Evolutionary conservation across 2,113 vertebrate genomes (phyloP).

Genomic region (Neomonachus schauinslandi): DNA sequence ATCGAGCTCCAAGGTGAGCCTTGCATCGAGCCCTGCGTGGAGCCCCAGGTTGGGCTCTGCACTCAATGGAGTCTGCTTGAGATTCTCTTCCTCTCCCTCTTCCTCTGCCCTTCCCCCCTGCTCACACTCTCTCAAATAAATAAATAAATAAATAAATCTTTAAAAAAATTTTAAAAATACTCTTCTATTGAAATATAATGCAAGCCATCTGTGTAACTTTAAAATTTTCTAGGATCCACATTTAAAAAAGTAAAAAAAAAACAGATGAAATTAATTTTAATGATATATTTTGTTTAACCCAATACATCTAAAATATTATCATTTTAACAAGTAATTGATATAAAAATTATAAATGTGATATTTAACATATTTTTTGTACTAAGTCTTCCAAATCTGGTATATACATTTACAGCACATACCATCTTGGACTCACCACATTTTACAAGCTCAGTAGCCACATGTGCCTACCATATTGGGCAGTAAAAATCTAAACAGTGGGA

Average conservation of each 20-base stretch:
- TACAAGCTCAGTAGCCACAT: not conserved
- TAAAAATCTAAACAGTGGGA: not conserved
- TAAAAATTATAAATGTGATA: not conserved
- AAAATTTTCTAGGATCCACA: not conserved
- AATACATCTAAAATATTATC: not conserved
- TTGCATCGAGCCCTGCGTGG: not conserved
- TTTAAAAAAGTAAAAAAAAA: not conserved
- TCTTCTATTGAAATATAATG: not conserved
- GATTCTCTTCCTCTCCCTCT: not conserved
- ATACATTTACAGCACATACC: not conserved
- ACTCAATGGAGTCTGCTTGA: not conserved
- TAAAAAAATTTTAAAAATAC: not conserved
- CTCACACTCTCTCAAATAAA: not conserved
- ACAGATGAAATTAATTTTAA: not conserved
- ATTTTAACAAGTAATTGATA: not conserved
- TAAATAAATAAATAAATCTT: not conserved
- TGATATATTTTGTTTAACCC: not conserved
- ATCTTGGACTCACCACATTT: not conserved
- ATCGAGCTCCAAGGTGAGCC: not conserved
- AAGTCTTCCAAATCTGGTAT: not conserved
- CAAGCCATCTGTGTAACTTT: not conserved
- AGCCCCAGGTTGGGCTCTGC: not conserved
- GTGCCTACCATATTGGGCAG: not conserved
- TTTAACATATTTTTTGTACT: not conserved
- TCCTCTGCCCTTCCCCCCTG: not conserved